These are phyloP conservation scores for Campylorhamphus procurvoides DNA, from an alignment of 2,113 vertebrate genomes.

Conservation along the genomic window DNA sequence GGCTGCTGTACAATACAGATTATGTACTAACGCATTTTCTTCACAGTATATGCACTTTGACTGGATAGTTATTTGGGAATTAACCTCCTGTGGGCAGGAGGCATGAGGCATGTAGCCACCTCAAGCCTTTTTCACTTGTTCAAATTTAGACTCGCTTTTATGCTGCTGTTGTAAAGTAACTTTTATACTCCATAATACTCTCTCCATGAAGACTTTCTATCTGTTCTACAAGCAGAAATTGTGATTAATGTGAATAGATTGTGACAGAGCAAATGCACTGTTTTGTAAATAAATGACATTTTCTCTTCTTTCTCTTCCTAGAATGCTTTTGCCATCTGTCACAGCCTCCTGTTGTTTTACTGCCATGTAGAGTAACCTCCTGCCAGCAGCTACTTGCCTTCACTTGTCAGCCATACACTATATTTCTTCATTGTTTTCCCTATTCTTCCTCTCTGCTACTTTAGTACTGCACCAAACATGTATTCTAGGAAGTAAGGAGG, in stretches of 20 bases:
- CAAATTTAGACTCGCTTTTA: background rate
- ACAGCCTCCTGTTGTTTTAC: background rate
- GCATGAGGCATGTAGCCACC: background rate
- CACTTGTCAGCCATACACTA: background rate
- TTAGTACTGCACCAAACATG: background rate
- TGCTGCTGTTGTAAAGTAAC: background rate
- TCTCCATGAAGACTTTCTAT: background rate
- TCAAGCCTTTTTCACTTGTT: background rate
- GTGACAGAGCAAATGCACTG: background rate
- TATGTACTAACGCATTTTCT: background rate
- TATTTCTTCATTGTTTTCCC: background rate
- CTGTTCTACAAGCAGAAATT: background rate
- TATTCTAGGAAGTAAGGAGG: background rate
- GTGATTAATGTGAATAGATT: background rate
- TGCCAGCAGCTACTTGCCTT: background rate
- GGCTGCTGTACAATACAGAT: background rate
- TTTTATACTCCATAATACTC: background rate
- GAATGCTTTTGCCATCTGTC: background rate
- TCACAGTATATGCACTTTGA: background rate
- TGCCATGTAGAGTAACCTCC: slow-evolving; percentile 13
- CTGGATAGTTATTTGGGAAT: background rate
- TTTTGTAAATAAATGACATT: background rate
- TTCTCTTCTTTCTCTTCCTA: background rate
- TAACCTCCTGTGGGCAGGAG: background rate
- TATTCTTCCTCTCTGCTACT: background rate